Evolutionary conservation across 2,888 invertebrate genomes (phyloP).

Genomic region (Physocephala rufipes): DNA sequence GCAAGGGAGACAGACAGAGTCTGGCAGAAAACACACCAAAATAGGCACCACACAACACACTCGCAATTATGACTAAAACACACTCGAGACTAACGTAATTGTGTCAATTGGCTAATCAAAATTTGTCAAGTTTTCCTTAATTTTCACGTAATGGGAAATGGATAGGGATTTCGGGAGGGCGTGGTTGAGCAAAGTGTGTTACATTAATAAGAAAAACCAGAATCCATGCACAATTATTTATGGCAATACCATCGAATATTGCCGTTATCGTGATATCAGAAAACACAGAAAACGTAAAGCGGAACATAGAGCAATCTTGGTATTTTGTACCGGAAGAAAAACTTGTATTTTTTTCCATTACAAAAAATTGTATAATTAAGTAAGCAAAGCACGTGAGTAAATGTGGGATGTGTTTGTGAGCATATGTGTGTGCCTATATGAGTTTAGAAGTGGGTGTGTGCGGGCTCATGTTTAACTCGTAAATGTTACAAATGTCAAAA

Average conservation of each 20-base stretch:
- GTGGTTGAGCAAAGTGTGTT: no score
- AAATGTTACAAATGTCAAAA: constrained; percentile 49
- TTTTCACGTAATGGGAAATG: constrained; percentile 38
- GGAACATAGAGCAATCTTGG: neutral
- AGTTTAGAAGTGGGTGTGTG: constrained; percentile 33
- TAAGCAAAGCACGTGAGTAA: constrained; percentile 42
- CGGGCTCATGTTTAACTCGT: constrained; percentile 35
- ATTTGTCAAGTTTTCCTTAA: constrained; percentile 10
- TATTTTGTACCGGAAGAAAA: constrained; percentile 22
- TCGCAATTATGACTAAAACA: neutral
- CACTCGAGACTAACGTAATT: constrained; percentile 45
- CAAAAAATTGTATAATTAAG: neutral
- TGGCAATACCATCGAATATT: neutral
- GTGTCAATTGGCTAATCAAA: constrained; percentile 51
- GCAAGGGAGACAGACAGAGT: no score
- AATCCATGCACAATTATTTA: neutral
- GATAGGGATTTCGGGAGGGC: no score
- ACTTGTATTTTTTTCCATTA: neutral
- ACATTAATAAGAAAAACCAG: neutral
- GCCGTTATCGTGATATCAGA: neutral
- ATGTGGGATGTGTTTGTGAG: constrained; percentile 54
- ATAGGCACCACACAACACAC: no score
- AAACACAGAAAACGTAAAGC: constrained; percentile 18
- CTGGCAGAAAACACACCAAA: no score
- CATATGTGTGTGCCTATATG: constrained; percentile 3